Conservation (phyloP, 2,113 vertebrate genomes). For the Helogale parvula region DNA sequence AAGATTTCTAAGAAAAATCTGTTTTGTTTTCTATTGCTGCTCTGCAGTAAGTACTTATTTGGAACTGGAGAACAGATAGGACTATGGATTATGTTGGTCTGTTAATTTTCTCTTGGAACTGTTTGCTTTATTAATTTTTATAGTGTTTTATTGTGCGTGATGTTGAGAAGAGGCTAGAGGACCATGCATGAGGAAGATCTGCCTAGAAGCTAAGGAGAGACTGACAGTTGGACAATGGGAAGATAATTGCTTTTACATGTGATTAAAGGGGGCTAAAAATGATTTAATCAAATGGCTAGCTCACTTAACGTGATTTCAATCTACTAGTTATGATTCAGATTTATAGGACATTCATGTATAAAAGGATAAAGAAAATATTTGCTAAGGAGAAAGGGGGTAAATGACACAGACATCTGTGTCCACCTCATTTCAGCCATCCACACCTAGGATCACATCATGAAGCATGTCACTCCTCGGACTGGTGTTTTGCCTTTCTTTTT, state of each 20-base stretch:
- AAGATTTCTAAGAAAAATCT: neutral
- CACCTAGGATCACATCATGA: neutral
- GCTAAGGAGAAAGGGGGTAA: neutral
- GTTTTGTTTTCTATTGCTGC: neutral
- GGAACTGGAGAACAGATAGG: constrained; percentile 64
- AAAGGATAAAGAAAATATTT: constrained; percentile 30
- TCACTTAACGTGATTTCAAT: constrained; percentile 4
- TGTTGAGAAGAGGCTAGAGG: constrained; percentile 22
- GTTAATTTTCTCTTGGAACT: constrained; percentile 81
- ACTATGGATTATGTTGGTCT: constrained; percentile 73
- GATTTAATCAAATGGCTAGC: neutral
- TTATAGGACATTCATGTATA: constrained; percentile 15
- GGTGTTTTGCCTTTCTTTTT: neutral
- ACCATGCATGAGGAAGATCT: neutral
- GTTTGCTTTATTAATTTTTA: constrained; percentile 73
- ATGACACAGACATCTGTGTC: neutral
- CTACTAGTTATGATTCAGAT: constrained; percentile 1
- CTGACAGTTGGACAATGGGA: constrained; percentile 7
- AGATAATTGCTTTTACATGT: constrained; percentile 46
- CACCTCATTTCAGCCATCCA: neutral
- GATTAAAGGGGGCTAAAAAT: constrained; percentile 36
- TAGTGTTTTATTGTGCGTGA: constrained; percentile 44
- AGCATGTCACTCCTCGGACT: neutral
- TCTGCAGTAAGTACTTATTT: constrained; percentile 35
- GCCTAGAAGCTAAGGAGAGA: constrained; percentile 19